Evolutionary conservation across 2,797 vertebrate genomes (phyloP).

Genomic region (Ptychadena robeensis): DNA sequence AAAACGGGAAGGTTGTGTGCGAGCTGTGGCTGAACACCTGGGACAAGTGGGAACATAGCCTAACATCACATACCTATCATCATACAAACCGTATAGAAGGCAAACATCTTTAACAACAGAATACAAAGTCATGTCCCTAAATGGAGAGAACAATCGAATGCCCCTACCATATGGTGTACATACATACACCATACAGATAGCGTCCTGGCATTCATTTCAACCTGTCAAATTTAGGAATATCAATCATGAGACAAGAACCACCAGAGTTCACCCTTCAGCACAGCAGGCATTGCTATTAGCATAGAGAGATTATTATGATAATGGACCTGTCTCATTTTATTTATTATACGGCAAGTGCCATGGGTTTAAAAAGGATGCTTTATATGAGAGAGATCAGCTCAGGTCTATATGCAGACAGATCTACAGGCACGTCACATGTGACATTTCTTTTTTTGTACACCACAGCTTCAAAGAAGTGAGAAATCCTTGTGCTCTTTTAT

Average conservation of each 20-base stretch:
- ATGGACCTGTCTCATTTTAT: conserved; percentile 42
- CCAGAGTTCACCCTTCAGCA: not conserved
- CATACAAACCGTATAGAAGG: too few species aligned
- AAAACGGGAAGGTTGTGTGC: too few species aligned
- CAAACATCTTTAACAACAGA: too few species aligned
- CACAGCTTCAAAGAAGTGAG: not conserved
- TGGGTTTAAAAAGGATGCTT: not conserved
- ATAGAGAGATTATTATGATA: conserved; percentile 36
- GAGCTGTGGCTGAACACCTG: too few species aligned
- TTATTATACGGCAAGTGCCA: conserved; percentile 6
- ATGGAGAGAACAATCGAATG: too few species aligned
- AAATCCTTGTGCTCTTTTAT: not conserved
- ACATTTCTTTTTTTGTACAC: not conserved
- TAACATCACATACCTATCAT: too few species aligned
- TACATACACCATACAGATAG: too few species aligned
- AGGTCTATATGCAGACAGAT: conserved; percentile 3
- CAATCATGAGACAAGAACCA: not conserved
- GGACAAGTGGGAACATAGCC: too few species aligned
- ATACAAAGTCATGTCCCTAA: too few species aligned
- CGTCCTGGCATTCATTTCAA: not conserved
- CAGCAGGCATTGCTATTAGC: conserved; percentile 15
- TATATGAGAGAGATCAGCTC: not conserved
- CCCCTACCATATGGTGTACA: too few species aligned
- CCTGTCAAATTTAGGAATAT: conserved; percentile 1
- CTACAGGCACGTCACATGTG: not conserved